These are phyloP conservation scores for Lysiphlebus fabarum DNA, from an alignment of 1,140 invertebrate species.

Conservation along the genomic window DNA sequence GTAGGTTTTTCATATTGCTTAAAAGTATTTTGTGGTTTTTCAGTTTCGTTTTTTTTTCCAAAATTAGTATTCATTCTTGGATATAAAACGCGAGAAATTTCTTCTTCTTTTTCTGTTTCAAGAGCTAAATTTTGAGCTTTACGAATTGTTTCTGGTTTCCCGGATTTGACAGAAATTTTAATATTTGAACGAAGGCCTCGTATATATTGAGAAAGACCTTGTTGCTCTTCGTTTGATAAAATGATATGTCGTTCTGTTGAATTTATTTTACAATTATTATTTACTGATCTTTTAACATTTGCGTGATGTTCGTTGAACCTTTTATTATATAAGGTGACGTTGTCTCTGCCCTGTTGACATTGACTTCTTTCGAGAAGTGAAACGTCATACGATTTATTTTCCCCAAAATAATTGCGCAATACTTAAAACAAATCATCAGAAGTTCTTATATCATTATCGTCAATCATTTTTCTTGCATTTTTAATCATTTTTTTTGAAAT, in stretches of 20 bases:
- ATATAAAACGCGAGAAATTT: neutral
- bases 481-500: slow-evolving; percentile 15
- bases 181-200: slow-evolving; percentile 7
- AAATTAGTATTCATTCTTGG: too few relatives aligned
- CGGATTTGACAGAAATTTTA: slow-evolving; percentile 16
- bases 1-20: too few relatives aligned
- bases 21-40: too few relatives aligned
- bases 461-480: slow-evolving; percentile 18
- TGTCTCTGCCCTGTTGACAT: slow-evolving; percentile 11
- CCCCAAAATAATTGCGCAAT: slow-evolving; percentile 4
- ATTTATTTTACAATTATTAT: slow-evolving; percentile 7
- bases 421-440: slow-evolving; percentile 2
- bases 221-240: slow-evolving; percentile 12
- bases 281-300: slow-evolving; percentile 10
- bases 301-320: neutral
- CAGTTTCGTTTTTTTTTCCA: too few relatives aligned
- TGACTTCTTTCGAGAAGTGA: slow-evolving; percentile 12
- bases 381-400: slow-evolving; percentile 11
- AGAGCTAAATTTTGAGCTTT: slow-evolving; percentile 15
- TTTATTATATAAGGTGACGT: slow-evolving; percentile 6
- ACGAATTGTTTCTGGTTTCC: slow-evolving; percentile 6
- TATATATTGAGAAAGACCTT: slow-evolving; percentile 7
- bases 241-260: neutral
- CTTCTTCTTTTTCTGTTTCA: slow-evolving; percentile 17
- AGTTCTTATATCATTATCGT: slow-evolving; percentile 11